Conservation (phyloP, 2,888 invertebrate species). For the Physocephala rufipes region DNA sequence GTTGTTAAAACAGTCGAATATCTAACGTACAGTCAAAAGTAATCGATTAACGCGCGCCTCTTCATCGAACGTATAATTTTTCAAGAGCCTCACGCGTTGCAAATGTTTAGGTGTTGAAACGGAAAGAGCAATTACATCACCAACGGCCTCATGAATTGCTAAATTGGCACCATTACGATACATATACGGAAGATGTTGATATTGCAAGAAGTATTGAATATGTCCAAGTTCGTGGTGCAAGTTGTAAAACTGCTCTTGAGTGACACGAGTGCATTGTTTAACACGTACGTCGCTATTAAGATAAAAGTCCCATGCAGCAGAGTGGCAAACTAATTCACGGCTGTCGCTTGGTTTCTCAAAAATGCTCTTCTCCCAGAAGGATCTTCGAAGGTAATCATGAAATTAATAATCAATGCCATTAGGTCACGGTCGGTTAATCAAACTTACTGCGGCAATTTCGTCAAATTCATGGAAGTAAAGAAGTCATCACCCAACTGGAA, state of each 20-base stretch:
- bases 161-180: slow-evolving; percentile 71
- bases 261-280: slow-evolving; percentile 73
- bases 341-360: slow-evolving; percentile 80
- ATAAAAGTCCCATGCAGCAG: slow-evolving; percentile 90
- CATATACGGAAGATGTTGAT: slow-evolving; percentile 69
- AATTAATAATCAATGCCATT: too few species aligned
- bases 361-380: slow-evolving; percentile 87
- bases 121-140: slow-evolving; percentile 76
- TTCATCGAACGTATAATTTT: slow-evolving; percentile 72
- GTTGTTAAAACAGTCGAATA: slow-evolving; percentile 58
- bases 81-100: slow-evolving; percentile 73
- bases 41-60: slow-evolving; percentile 74
- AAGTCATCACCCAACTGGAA: slow-evolving; percentile 87
- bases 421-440: too few species aligned
- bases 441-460: slow-evolving; percentile 73
- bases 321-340: slow-evolving; percentile 82
- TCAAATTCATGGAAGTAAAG: slow-evolving; percentile 83
- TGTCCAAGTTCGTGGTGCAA: slow-evolving; percentile 78
- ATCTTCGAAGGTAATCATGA: slow-evolving; percentile 59
- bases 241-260: slow-evolving; percentile 69
- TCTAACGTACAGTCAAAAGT: slow-evolving; percentile 69
- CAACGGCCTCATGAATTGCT: slow-evolving; percentile 81
- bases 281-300: slow-evolving; percentile 80
- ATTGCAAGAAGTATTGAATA: slow-evolving; percentile 76
- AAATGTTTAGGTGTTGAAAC: slow-evolving; percentile 78